phyloP scores from a whole-genome alignment of 2,888 invertebrate genomes.

The Molorchus minor region DNA sequence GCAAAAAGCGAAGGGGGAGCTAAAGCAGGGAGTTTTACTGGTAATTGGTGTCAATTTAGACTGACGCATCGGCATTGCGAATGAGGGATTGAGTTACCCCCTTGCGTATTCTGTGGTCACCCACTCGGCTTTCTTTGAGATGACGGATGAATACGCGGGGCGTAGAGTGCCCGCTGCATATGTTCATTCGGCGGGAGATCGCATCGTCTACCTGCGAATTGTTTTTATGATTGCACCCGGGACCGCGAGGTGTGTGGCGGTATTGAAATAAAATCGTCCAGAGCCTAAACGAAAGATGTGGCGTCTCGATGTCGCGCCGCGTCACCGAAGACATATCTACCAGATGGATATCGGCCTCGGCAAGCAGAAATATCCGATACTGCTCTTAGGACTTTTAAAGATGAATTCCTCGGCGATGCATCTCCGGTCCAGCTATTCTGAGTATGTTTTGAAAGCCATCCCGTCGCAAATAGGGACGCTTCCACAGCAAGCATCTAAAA shows the following conservation, averaged over 20 bases:
- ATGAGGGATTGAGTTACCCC: constrained; percentile 62
- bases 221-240: constrained; percentile 17
- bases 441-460: constrained; percentile 26
- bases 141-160: constrained; percentile 37
- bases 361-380: constrained; percentile 13
- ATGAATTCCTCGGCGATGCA: constrained; percentile 3
- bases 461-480: constrained; percentile 26
- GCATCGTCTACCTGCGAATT: constrained; percentile 15
- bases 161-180: constrained; percentile 13
- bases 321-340: constrained; percentile 38
- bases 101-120: constrained; percentile 52
- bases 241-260: constrained; percentile 21
- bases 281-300: constrained; percentile 42
- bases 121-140: constrained; percentile 43
- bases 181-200: constrained; percentile 11
- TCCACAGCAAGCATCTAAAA: constrained; percentile 14
- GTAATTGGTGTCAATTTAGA: constrained; percentile 74
- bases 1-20: constrained; percentile 57
- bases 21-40: constrained; percentile 66
- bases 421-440: constrained; percentile 32
- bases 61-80: constrained; percentile 67
- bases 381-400: constrained; percentile 37
- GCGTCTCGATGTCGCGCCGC: constrained; percentile 46
- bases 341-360: constrained; percentile 39
- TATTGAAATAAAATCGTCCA: constrained; percentile 35